These are phyloP conservation scores for Drosophila greeni DNA, from an alignment of 2,888 invertebrate genomes.

Conservation along the genomic window DNA sequence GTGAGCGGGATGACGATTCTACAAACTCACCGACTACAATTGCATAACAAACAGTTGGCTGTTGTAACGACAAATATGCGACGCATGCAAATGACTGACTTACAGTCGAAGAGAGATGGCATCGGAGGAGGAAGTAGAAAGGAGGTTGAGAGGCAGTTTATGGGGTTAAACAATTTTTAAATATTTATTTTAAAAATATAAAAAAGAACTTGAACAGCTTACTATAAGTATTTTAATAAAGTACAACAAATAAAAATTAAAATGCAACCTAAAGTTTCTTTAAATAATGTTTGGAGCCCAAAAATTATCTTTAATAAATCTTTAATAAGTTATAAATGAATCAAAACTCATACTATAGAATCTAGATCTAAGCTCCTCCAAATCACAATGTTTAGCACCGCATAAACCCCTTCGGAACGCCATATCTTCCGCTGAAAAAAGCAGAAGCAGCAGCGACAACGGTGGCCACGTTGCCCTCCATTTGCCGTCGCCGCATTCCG, in stretches of 20 bases:
- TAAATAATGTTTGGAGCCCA: too few species aligned
- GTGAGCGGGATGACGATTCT: slow-evolving; percentile 39
- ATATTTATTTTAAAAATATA: neutral
- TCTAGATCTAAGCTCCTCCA: neutral
- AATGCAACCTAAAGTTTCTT: neutral
- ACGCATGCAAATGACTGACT: slow-evolving; percentile 74
- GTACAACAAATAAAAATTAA: too few species aligned
- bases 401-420: slow-evolving; percentile 6
- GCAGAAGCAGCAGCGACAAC: slow-evolving; percentile 15
- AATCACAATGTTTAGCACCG: neutral
- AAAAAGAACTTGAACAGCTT: neutral
- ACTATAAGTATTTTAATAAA: too few species aligned
- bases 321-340: accelerated
- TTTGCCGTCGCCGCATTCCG: slow-evolving; percentile 69
- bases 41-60: slow-evolving; percentile 73
- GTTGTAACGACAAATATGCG: slow-evolving; percentile 75
- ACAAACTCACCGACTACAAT: slow-evolving; percentile 68
- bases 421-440: slow-evolving; percentile 33
- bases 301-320: neutral
- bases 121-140: slow-evolving; percentile 14
- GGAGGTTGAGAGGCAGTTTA: slow-evolving; percentile 4
- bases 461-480: slow-evolving; percentile 38
- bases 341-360: too few species aligned
- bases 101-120: slow-evolving; percentile 58
- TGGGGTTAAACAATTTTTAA: neutral